Evolutionary conservation across 1,140 invertebrate genomes (phyloP), one percentile per base, ranked within the genome.

Genomic region (Hormaphis cornu): DNA sequence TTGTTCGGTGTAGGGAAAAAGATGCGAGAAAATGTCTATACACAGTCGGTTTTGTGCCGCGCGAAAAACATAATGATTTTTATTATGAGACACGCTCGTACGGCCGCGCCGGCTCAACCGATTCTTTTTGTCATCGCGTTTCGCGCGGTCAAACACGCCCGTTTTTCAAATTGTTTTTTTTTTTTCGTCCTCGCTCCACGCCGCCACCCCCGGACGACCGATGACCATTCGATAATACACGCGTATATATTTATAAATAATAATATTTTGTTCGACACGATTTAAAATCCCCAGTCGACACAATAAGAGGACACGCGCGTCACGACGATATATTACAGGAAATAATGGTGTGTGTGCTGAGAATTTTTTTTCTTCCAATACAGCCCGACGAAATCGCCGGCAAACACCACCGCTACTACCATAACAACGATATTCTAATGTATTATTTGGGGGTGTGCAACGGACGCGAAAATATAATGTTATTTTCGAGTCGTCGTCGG

Each of bases 61-160:
- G n/a, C n/a, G n/a, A n/a, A 33, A 50, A 66, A 66, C 20, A 66
- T 66, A 66, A 66, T 66, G 14, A n/a, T n/a, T n/a, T n/a, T n/a
- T n/a, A n/a, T n/a, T n/a, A n/a, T n/a, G n/a, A n/a, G n/a, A n/a
- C n/a, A n/a, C n/a, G n/a, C n/a, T n/a, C n/a, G n/a, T n/a, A n/a
- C n/a, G 61, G 50, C 35, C 44, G 44, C 40, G 33, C 14, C 22
- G 26, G 50, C 24, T 66, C 50, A 66, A 66, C 61, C 44, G 26
- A 48, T 66, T 66, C 61, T 66, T 66, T 66, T 66, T 66, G 58
- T 63, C 58, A 18, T 44, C 24, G 4, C 28, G n/a, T 66, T 66
- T 66, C 35, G 61, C 61, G 35, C 42, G 28, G 61, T 33, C 44
- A 24, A 61, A 42, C 30, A n/a, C 52, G 50, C 30, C 14, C 28